Percentiles rank a stretch among this genome's conserved stretches.
Evolutionary conservation across 2,113 vertebrate genomes (phyloP).

Genomic region (Rhinolophus sinicus): DNA sequence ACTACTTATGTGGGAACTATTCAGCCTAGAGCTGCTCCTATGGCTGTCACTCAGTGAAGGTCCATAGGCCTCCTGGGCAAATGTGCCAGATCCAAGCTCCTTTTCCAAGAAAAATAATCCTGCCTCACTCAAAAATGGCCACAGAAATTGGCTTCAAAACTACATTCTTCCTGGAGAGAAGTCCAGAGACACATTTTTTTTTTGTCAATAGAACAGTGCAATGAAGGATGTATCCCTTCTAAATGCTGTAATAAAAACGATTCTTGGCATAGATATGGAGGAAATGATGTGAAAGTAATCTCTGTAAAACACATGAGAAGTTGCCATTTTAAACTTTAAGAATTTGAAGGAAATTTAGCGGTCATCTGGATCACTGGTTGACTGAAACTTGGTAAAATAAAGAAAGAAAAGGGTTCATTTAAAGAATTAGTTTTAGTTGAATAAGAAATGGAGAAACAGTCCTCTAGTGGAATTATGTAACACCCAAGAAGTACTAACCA

Average conservation of each 20-base stretch:
- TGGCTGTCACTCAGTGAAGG: conserved; percentile 30
- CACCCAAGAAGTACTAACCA: background rate
- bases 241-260: conserved; percentile 19
- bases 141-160: conserved; percentile 35
- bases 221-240: background rate
- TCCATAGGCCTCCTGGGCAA: conserved; percentile 26
- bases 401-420: background rate
- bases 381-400: conserved; percentile 22
- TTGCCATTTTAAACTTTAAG: background rate
- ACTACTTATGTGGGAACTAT: background rate
- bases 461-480: background rate
- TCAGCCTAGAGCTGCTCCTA: conserved; percentile 42
- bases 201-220: conserved; percentile 5
- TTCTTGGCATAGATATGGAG: background rate
- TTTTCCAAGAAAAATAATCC: background rate
- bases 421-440: conserved; percentile 7
- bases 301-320: background rate
- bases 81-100: background rate
- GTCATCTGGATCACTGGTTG: background rate
- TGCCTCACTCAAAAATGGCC: conserved; percentile 10
- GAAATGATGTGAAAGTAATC: background rate
- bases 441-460: background rate
- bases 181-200: conserved; percentile 44
- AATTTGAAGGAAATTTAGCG: background rate
- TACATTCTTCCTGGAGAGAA: conserved; percentile 12